Percentiles rank a stretch among this genome's conserved stretches.
These are phyloP conservation scores for Lasioglossum vierecki DNA, from an alignment of 2,888 invertebrate genomes.

Conservation along the genomic window DNA sequence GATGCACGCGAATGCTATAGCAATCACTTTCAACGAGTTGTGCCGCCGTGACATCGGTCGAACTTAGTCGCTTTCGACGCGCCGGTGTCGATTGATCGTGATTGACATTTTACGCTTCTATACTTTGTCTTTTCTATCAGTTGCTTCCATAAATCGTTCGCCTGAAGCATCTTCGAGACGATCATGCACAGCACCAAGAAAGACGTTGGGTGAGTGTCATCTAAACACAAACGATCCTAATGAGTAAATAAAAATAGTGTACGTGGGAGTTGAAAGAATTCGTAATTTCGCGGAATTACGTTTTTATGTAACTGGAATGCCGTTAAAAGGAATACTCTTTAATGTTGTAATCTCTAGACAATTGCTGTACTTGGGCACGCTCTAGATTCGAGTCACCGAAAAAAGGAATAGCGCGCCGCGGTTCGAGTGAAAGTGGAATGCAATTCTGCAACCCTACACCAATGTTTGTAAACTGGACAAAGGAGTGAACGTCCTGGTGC, in stretches of 20 bases:
- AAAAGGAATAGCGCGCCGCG: background rate
- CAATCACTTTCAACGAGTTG: background rate
- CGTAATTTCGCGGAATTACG: background rate
- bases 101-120: background rate
- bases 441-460: background rate
- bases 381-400: background rate
- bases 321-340: background rate
- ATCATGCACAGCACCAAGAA: background rate
- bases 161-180: background rate
- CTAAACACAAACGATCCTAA: background rate
- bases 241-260: background rate
- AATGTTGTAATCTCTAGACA: background rate
- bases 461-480: background rate
- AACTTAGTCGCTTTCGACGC: background rate
- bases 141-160: background rate
- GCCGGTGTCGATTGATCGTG: background rate
- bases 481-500: background rate
- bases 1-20: background rate
- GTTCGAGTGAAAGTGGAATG: background rate
- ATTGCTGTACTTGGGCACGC: background rate
- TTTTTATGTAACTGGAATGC: background rate
- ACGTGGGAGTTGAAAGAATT: background rate
- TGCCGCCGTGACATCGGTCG: background rate
- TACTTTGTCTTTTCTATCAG: background rate
- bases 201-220: constrained; percentile 17